Conservation (phyloP, 2,888 invertebrate genomes). For the Coelinius sp. region DNA sequence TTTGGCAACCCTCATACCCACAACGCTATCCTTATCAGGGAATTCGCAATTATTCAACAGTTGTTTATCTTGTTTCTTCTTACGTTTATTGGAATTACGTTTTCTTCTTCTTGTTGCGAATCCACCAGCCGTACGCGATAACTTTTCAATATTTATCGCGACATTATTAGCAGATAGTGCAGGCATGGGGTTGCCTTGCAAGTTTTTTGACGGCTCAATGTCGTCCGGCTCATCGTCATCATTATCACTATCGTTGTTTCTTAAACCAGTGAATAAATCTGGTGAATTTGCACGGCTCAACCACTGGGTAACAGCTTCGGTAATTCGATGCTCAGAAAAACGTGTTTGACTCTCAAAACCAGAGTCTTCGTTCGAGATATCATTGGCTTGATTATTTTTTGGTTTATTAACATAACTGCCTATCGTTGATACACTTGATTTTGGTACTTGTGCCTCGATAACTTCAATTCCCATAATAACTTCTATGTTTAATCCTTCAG, state of each 20-base stretch:
- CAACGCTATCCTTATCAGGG: conserved; percentile 66
- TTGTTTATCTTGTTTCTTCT: conserved; percentile 7
- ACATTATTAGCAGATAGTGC: conserved; percentile 71
- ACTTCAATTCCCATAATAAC: conserved; percentile 46
- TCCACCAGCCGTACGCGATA: conserved; percentile 60
- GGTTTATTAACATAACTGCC: conserved; percentile 3
- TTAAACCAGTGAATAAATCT: conserved; percentile 60
- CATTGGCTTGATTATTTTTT: conserved; percentile 37
- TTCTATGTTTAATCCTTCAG: conserved; percentile 30
- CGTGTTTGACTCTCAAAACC: conserved; percentile 62
- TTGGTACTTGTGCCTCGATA: conserved; percentile 38
- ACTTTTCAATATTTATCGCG: conserved; percentile 53
- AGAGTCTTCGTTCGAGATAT: conserved; percentile 60
- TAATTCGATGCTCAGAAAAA: conserved; percentile 70
- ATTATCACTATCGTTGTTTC: conserved; percentile 47
- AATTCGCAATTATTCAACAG: conserved; percentile 59
- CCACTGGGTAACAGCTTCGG: conserved; percentile 76
- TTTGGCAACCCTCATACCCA: conserved; percentile 69
- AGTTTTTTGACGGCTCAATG: conserved; percentile 72
- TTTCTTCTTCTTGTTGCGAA: conserved; percentile 56
- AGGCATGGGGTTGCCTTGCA: conserved; percentile 74
- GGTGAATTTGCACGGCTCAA: conserved; percentile 69
- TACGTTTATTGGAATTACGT: conserved; percentile 20
- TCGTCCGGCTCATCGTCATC: conserved; percentile 54
- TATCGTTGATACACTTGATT: conserved; percentile 36